Base-by-base conservation (phyloP, 2,113 vertebrate genomes). In the Equus przewalskii region DNA sequence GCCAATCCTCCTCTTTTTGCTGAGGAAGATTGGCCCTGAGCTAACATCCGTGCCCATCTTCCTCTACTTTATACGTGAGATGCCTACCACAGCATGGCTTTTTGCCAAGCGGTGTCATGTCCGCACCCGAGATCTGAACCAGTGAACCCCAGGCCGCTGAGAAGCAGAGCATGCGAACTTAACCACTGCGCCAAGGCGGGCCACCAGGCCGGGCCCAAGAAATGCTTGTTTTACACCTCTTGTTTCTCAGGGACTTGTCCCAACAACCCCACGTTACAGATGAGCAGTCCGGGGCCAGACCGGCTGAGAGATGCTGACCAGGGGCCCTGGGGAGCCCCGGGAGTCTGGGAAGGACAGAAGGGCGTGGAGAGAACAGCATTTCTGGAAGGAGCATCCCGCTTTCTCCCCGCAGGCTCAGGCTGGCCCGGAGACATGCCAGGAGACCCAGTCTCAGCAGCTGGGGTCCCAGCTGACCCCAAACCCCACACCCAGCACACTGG, bases 371-470 rank as follows among this genome's bases (percentile, higher is more conserved):
- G 44, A 65, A 8, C 2, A 8, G 79, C 41, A 0, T 51, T 86
- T 93, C 80, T 95, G 44, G 51, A 96, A 89, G 19, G 49, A n/a
- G 15, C 28, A 21, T 82, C 62, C 49, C 28, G 8, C 62, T 73
- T 78, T 60, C 58, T 93, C 21, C 64, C 49, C 0, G 0, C 82
- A 97, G 95, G 96, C 96, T 56, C 94, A 98, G 78, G 81, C 95
- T 26, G 85, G 89, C 67, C 91, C n/a, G 0, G 98, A 98, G 44
- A 78, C 56, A 0, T 82, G 54, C 81, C 94, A 95, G 88, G 97
- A 98, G 76, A 56, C n/a, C 56, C 96, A 49, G 67, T 33, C 89
- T 84, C 97, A 72, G 76, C 97, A 95, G 84, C 90, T 2, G 0
- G 97, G 94, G 7, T 30, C 80, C 60, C 97, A 96, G 65, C n/a